Evolutionary conservation across 1,140 invertebrate species (phyloP).

Genomic region (Drosophila sproati): DNA sequence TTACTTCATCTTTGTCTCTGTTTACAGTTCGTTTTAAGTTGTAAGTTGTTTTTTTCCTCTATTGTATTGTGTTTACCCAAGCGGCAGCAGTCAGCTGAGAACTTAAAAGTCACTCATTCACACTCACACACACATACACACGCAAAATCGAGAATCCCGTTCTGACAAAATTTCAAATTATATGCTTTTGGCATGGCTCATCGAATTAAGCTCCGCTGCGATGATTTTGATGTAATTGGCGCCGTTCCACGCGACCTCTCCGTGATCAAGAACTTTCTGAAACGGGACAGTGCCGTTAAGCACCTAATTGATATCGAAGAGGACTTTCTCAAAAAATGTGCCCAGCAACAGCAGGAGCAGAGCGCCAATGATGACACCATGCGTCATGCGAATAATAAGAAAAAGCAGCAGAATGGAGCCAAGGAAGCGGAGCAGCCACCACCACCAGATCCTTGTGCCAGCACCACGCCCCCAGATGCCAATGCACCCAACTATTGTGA

Average conservation of each 20-base stretch:
- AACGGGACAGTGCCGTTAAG: slow-evolving; percentile 67
- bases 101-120: background rate
- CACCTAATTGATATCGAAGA: slow-evolving; percentile 68
- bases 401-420: background rate
- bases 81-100: slow-evolving; percentile 13
- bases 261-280: slow-evolving; percentile 71
- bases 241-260: slow-evolving; percentile 69
- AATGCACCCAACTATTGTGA: slow-evolving; percentile 42
- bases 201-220: slow-evolving; percentile 52
- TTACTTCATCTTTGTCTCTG: slow-evolving; percentile 21
- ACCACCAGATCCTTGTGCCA: slow-evolving; percentile 38
- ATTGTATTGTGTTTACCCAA: slow-evolving; percentile 17
- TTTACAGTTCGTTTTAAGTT: slow-evolving; percentile 12
- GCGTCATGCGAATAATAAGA: background rate
- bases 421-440: background rate
- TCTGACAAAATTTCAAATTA: slow-evolving; percentile 34
- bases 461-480: slow-evolving; percentile 10
- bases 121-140: background rate
- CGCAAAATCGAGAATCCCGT: background rate
- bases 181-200: slow-evolving; percentile 52
- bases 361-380: slow-evolving; percentile 8
- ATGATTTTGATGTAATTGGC: slow-evolving; percentile 69
- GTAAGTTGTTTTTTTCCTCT: background rate
- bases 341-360: slow-evolving; percentile 21
- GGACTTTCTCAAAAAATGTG: slow-evolving; percentile 51